Evolutionary conservation across 2,888 invertebrate species (phyloP).

Genomic region (Marronus borbonicus): DNA sequence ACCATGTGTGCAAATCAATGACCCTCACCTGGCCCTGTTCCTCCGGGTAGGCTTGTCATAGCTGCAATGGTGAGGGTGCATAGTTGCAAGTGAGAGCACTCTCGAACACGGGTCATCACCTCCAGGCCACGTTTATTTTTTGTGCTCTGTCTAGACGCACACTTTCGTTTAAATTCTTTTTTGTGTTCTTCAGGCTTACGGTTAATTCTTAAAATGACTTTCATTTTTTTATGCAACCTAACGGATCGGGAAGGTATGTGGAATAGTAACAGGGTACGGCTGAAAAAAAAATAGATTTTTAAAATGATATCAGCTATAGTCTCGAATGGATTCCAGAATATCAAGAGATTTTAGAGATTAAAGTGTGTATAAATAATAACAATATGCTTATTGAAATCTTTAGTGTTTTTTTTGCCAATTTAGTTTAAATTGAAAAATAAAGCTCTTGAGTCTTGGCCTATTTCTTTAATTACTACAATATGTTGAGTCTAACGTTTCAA

Average conservation of each 20-base stretch:
- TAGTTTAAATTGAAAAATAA: too few relatives aligned
- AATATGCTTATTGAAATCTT: too few relatives aligned
- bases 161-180: conserved; percentile 23
- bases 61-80: conserved; percentile 54
- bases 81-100: conserved; percentile 52
- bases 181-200: conserved; percentile 6
- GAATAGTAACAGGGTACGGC: too few relatives aligned
- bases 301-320: too few relatives aligned
- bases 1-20: conserved; percentile 66
- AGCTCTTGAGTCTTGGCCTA: too few relatives aligned
- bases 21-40: conserved; percentile 62
- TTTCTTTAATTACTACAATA: too few relatives aligned
- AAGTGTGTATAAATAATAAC: too few relatives aligned
- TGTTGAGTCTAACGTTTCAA: too few relatives aligned
- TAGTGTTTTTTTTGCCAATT: too few relatives aligned
- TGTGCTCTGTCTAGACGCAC: conserved; percentile 16
- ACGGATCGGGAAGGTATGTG: conserved; percentile 8
- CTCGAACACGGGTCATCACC: conserved; percentile 53
- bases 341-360: too few relatives aligned
- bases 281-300: too few relatives aligned
- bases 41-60: conserved; percentile 26
- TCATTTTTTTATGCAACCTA: conserved; percentile 18
- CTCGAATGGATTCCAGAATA: too few relatives aligned
- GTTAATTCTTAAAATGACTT: conserved; percentile 19
- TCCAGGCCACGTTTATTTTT: conserved; percentile 25